Conservation (phyloP, 2,888 invertebrate genomes). For the Pteria penguin region DNA sequence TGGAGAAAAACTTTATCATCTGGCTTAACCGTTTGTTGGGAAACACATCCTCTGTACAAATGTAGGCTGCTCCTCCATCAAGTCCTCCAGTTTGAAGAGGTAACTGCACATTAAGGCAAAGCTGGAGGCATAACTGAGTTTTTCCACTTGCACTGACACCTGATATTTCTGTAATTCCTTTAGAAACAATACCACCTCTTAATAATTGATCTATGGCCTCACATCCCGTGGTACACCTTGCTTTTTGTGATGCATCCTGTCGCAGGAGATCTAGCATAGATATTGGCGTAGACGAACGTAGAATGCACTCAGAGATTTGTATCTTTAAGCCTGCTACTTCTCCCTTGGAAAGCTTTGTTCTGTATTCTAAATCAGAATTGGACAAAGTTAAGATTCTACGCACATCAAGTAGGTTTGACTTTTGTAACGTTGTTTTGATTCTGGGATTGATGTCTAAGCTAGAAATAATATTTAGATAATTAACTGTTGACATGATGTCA, state of each 20-base stretch:
- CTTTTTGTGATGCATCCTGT: conserved; percentile 30
- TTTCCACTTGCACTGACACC: conserved; percentile 92
- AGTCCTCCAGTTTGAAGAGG: conserved; percentile 82
- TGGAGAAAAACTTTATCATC: conserved; percentile 69
- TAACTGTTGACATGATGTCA: not conserved
- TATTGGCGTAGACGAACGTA: conserved; percentile 21
- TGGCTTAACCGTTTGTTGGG: conserved; percentile 86
- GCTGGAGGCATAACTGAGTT: conserved; percentile 89
- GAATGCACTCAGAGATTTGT: conserved; percentile 60
- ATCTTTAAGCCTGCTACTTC: conserved; percentile 64
- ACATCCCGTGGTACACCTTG: conserved; percentile 83
- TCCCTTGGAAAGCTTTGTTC: conserved; percentile 56
- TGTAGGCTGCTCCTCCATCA: conserved; percentile 84
- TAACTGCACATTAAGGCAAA: conserved; percentile 85
- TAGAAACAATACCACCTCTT: conserved; percentile 85
- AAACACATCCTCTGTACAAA: conserved; percentile 89
- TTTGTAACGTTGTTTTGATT: conserved; percentile 56
- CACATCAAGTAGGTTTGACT: conserved; percentile 49
- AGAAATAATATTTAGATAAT: conserved; percentile 45
- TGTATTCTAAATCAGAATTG: conserved; percentile 59
- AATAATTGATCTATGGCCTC: conserved; percentile 83
- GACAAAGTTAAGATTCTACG: conserved; percentile 64
- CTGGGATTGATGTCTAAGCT: conserved; percentile 60
- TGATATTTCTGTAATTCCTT: conserved; percentile 88
- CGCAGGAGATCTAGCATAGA: not conserved